These are phyloP conservation scores for Crotalus helleri DNA, from an alignment of 2,113 vertebrate species.

Conservation along the genomic window DNA sequence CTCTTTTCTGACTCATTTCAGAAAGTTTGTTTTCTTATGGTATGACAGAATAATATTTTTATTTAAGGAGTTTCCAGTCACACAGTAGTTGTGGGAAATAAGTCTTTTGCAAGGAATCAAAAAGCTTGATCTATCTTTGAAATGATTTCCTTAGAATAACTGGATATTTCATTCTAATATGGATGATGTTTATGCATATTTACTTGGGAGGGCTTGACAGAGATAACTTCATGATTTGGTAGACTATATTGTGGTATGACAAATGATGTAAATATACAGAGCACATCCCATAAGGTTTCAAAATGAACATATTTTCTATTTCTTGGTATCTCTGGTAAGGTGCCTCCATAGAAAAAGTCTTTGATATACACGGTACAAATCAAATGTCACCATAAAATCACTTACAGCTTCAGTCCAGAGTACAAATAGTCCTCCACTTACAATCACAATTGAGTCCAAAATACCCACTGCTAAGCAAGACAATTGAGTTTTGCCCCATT, in stretches of 20 bases:
- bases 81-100: conserved; percentile 60
- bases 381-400: neutral
- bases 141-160: conserved; percentile 4
- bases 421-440: neutral
- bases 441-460: neutral
- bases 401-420: neutral
- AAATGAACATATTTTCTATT: neutral
- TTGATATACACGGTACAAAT: neutral
- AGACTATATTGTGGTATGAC: neutral
- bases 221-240: neutral
- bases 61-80: conserved; percentile 62
- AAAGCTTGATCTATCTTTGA: conserved; percentile 21
- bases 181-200: neutral
- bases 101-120: conserved; percentile 37
- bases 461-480: neutral
- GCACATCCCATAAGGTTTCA: neutral
- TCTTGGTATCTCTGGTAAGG: neutral
- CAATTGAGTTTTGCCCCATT: neutral
- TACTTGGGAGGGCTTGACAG: neutral
- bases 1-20: conserved; percentile 57
- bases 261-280: neutral
- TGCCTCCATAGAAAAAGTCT: neutral
- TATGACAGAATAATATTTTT: conserved; percentile 60
- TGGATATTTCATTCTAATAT: conserved; percentile 14
- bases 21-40: conserved; percentile 56